phyloP scores from a whole-genome alignment of 2,113 vertebrate genomes.

The Merops nubicus region DNA sequence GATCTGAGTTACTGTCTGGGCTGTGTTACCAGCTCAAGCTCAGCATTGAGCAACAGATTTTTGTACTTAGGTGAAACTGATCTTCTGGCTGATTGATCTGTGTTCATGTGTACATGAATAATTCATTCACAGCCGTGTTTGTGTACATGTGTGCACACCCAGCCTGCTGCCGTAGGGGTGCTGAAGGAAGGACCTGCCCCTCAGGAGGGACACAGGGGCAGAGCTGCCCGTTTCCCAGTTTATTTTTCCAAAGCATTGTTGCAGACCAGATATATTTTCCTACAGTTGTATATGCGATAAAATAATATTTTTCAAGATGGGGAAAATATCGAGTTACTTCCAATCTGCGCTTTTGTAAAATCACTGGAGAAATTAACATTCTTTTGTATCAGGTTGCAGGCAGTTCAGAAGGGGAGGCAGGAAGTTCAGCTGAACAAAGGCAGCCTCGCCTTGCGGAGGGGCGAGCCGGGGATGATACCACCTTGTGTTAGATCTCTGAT shows the following conservation, averaged over 20 bases:
- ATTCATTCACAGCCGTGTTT: background rate
- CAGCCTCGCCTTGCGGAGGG: background rate
- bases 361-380: constrained; percentile 45
- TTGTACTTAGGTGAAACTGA: background rate
- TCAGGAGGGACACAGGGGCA: background rate
- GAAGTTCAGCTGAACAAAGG: constrained; percentile 16
- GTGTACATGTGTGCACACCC: background rate
- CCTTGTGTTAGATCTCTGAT: background rate
- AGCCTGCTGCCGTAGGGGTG: too few species aligned
- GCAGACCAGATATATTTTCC: constrained; percentile 7
- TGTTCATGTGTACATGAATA: constrained; percentile 31
- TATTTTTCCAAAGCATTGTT: background rate
- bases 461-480: background rate
- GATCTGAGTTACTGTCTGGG: background rate
- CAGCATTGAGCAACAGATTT: background rate
- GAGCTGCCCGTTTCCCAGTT: background rate
- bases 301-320: constrained; percentile 21
- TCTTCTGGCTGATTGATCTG: constrained; percentile 5
- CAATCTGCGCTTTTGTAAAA: constrained; percentile 6
- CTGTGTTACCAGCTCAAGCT: background rate
- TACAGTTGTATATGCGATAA: background rate
- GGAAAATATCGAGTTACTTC: background rate
- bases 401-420: constrained; percentile 1
- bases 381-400: constrained; percentile 21
- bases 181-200: too few species aligned